Percentiles rank a stretch among this genome's conserved stretches.
phyloP scores from a whole-genome alignment of 2,888 invertebrate genomes.

The Gryllus longicercus region DNA sequence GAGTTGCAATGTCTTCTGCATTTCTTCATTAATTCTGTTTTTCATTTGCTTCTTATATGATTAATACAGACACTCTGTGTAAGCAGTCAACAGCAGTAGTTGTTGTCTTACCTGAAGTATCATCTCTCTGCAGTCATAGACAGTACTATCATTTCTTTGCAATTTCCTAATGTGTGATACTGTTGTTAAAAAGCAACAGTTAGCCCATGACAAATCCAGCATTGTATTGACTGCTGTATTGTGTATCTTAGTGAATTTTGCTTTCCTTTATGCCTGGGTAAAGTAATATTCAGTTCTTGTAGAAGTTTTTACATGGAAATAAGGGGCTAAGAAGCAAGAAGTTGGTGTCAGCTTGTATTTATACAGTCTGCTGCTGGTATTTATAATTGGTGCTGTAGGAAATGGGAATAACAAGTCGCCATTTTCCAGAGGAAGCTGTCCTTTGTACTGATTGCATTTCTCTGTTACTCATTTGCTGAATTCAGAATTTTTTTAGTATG shows the following conservation, averaged over 20 bases:
- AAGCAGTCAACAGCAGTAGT: too few relatives aligned
- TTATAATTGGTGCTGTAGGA: neutral
- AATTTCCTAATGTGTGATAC: too few relatives aligned
- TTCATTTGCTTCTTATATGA: neutral
- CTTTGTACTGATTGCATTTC: neutral
- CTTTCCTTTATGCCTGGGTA: neutral
- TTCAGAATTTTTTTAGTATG: neutral
- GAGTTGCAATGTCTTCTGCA: neutral
- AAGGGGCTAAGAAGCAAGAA: neutral
- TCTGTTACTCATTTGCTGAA: neutral
- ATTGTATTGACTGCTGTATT: neutral
- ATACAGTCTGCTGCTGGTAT: neutral
- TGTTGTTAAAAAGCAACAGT: too few relatives aligned
- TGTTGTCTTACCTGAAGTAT: too few relatives aligned
- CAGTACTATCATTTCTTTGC: too few relatives aligned
- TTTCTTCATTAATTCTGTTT: neutral
- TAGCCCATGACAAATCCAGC: neutral
- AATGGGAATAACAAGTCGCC: neutral
- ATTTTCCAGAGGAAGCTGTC: neutral
- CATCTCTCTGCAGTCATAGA: too few relatives aligned
- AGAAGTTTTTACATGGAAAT: neutral
- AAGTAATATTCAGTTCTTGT: neutral
- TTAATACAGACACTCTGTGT: too few relatives aligned
- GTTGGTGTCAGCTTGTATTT: neutral
- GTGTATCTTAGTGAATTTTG: neutral